A percentile compares a stretch with the other conserved stretches of the same genome.
Evolutionary conservation across 2,113 vertebrate species (phyloP).

Genomic region (Nycticorax nycticorax): DNA sequence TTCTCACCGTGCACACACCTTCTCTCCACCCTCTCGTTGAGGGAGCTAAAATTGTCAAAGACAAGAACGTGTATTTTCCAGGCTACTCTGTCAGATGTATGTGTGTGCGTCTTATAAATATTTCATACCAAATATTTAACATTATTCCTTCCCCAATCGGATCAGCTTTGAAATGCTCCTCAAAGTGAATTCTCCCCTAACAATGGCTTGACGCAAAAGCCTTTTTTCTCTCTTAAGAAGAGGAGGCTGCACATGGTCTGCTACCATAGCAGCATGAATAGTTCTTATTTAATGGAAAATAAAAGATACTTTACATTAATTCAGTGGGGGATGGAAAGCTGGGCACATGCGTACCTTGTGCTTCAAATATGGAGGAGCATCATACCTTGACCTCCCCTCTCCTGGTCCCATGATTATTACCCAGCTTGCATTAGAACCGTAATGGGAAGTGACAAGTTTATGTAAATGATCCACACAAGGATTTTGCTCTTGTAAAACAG

Average conservation of each 20-base stretch:
- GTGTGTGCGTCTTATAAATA: slow-evolving; percentile 80
- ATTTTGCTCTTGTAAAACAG: slow-evolving; percentile 85
- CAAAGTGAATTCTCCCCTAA: slow-evolving; percentile 79
- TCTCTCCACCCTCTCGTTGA: background rate
- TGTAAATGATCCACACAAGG: slow-evolving; percentile 81
- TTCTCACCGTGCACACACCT: slow-evolving; percentile 2
- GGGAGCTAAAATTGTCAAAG: slow-evolving; percentile 44
- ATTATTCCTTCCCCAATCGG: slow-evolving; percentile 78
- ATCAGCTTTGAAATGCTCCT: slow-evolving; percentile 81
- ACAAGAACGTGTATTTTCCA: slow-evolving; percentile 69
- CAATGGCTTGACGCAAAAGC: slow-evolving; percentile 81
- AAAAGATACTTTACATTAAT: slow-evolving; percentile 78
- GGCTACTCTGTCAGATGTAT: slow-evolving; percentile 72
- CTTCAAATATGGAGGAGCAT: slow-evolving; percentile 57
- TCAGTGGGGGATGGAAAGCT: slow-evolving; percentile 61
- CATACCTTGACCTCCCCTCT: slow-evolving; percentile 67
- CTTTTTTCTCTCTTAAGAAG: slow-evolving; percentile 75
- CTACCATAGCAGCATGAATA: slow-evolving; percentile 81
- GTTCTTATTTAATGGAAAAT: slow-evolving; percentile 78
- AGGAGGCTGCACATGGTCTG: slow-evolving; percentile 73
- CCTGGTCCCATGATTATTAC: slow-evolving; percentile 63
- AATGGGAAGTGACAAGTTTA: slow-evolving; percentile 85
- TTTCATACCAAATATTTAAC: slow-evolving; percentile 86
- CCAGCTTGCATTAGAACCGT: slow-evolving; percentile 64
- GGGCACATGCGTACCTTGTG: slow-evolving; percentile 64